A percentile compares a stretch with the other conserved stretches of the same genome.
Evolutionary conservation across 2,888 invertebrate genomes (phyloP).

Genomic region (Mesorhabditis spiculigera): DNA sequence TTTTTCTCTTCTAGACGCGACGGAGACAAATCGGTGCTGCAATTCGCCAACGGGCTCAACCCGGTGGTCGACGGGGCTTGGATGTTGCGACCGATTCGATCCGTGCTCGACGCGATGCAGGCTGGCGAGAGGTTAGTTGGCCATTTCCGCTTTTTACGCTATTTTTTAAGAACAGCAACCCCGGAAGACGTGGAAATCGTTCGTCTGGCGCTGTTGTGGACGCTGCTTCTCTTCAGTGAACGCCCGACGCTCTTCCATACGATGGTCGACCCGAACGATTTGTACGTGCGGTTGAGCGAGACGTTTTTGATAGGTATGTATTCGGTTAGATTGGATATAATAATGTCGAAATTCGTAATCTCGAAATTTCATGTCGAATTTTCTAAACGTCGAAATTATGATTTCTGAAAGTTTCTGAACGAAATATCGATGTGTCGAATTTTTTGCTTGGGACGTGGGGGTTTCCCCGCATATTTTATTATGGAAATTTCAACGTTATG

Average conservation of each 20-base stretch:
- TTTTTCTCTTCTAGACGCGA: conserved; percentile 5
- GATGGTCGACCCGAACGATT: conserved; percentile 35
- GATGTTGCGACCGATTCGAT: conserved; percentile 45
- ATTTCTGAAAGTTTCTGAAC: no score
- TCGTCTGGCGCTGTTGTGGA: conserved; percentile 44
- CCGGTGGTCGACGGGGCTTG: conserved; percentile 46
- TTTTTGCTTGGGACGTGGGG: no score
- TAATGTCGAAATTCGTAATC: no score
- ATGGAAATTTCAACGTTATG: no score
- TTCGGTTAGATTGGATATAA: not conserved
- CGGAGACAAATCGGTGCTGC: conserved; percentile 8
- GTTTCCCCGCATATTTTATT: no score
- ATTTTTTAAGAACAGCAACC: conserved; percentile 17
- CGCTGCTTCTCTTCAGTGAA: conserved; percentile 32
- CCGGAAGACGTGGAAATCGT: conserved; percentile 51
- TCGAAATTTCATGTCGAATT: no score
- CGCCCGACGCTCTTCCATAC: conserved; percentile 34
- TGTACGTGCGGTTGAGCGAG: conserved; percentile 43
- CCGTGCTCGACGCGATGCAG: conserved; percentile 40
- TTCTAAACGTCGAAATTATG: no score
- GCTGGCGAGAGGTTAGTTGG: conserved; percentile 10
- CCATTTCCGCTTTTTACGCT: not conserved
- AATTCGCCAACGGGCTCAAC: conserved; percentile 45
- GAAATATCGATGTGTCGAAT: no score
- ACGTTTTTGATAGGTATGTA: conserved; percentile 39